Conservation (phyloP, 2,113 vertebrate genomes). For the Psophia crepitans region DNA sequence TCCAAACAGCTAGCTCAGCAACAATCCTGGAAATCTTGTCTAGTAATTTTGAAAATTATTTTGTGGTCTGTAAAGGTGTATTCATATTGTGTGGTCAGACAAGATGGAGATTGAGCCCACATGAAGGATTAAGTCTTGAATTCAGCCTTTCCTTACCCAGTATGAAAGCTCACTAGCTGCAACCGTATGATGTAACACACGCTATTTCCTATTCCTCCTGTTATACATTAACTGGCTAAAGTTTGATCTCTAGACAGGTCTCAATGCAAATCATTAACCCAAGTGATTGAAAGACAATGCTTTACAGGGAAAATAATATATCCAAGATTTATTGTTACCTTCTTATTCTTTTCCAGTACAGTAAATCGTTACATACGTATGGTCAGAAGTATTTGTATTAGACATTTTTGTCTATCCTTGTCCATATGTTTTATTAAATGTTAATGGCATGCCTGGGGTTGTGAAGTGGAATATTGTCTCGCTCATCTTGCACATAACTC, state of each 20-base stretch:
- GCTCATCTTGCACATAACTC: neutral
- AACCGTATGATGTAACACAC: neutral
- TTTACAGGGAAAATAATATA: neutral
- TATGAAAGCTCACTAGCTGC: neutral
- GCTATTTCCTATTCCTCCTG: neutral
- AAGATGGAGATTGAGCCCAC: neutral
- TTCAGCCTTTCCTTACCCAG: neutral
- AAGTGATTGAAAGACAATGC: neutral
- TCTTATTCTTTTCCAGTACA: neutral
- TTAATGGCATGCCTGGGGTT: neutral
- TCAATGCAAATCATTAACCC: neutral
- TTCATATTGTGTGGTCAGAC: neutral
- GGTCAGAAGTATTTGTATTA: neutral
- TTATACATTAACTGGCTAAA: neutral
- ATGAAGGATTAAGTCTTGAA: neutral
- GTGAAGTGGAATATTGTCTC: neutral
- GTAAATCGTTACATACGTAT: rapidly evolving
- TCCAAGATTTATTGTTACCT: neutral
- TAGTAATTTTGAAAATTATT: neutral
- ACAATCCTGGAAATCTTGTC: rapidly evolving
- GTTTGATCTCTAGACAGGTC: neutral
- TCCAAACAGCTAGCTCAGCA: neutral
- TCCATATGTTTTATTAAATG: neutral
- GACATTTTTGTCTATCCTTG: neutral
- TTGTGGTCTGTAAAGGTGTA: neutral